Evolutionary conservation across 2,888 invertebrate genomes (phyloP), one percentile per base, ranked within the genome.

Genomic region (Bugulina stolonifera): DNA sequence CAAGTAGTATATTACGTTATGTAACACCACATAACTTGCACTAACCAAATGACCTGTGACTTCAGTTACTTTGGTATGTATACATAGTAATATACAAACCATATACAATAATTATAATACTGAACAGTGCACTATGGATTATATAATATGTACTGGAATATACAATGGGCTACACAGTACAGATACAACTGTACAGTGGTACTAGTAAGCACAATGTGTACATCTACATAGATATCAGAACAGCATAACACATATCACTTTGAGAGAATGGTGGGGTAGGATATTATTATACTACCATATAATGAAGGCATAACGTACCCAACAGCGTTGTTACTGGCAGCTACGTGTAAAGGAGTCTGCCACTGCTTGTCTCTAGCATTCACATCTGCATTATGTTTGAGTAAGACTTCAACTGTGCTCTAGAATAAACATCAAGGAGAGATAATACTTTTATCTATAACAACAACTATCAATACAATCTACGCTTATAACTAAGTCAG

Each of bases 271-370:
- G 10, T 52, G 52, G 10, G 22, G 10, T 52, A 52, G 10, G 22
- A 10, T 52, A 22, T 52, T 52, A 52, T 52, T 10, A 14, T 10
- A 52, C 52, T 14, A 14, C 10, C 22, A 57, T 57, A 57, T 23
- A 18, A 25, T 25, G 18, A 25, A 18, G 25, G 10, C 18, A 25
- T n/a, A 57, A 64, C 64, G 2, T 64, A 64, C 64, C 64, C 52
- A 18, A 88, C 84, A 10, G 89, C 87, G 78, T 89, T 88, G 79
- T 88, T 88, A 1, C 89, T 88, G 0, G 89, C 88, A 25, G 89
- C 89, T 14, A 85, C 81, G 73, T 85, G 85, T 10, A 85, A 78
- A 0, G 89, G 89, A 0, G 89, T 89, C 79, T 89, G 89, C 89
- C 89, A 89, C 76, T 87, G 86, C 73, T 87, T 85, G 80, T 89